Evolutionary conservation across 2,113 vertebrate species (phyloP).

Genomic region (Amphiprion ocellaris): DNA sequence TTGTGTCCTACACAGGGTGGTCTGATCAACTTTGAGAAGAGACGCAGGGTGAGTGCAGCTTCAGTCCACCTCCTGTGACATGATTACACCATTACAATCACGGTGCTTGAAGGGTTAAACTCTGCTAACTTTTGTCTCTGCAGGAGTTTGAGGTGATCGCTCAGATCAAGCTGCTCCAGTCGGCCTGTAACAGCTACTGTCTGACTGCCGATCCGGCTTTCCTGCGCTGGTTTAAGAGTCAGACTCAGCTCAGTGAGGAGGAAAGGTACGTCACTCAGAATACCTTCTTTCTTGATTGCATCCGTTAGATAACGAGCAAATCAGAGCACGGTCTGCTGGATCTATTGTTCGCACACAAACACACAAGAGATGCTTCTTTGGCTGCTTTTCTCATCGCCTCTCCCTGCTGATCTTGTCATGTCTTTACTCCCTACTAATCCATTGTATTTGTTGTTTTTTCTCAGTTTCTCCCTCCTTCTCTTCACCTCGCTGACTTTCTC

Average conservation of each 20-base stretch:
- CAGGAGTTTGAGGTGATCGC: conserved; percentile 98
- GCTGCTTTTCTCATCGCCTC: conserved; percentile 22
- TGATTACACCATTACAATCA: background rate
- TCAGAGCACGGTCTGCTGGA: conserved; percentile 53
- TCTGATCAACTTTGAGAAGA: conserved; percentile 97
- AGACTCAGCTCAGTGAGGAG: conserved; percentile 89
- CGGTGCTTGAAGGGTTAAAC: background rate
- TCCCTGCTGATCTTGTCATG: conserved; percentile 16
- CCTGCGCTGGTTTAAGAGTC: conserved; percentile 92
- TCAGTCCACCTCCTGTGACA: conserved; percentile 7
- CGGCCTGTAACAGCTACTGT: conserved; percentile 95
- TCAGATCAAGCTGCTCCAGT: conserved; percentile 95
- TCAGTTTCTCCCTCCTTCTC: background rate
- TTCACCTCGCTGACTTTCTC: background rate
- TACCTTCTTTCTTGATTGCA: background rate
- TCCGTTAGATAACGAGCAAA: conserved; percentile 42
- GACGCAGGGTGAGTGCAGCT: conserved; percentile 88
- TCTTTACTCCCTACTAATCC: conserved; percentile 50
- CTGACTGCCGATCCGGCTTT: conserved; percentile 88
- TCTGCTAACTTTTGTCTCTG: conserved; percentile 11
- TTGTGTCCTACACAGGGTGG: conserved; percentile 87
- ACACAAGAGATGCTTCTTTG: conserved; percentile 41
- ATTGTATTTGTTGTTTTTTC: conserved; percentile 46
- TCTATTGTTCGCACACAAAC: conserved; percentile 51
- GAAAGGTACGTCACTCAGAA: conserved; percentile 86